These are phyloP conservation scores for Drosophila neotestacea DNA, from an alignment of 2,888 invertebrate genomes.

Conservation along the genomic window DNA sequence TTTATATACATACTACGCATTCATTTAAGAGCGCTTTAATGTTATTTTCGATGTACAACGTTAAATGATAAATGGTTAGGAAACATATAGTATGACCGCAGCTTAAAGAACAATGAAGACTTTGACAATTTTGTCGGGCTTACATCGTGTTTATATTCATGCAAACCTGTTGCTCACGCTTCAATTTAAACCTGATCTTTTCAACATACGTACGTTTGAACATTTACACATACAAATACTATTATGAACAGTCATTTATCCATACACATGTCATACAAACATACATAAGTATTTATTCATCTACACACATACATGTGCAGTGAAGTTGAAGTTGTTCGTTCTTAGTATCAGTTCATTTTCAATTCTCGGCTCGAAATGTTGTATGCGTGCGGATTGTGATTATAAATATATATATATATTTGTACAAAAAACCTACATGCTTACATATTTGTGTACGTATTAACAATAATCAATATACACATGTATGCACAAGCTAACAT, in stretches of 20 bases:
- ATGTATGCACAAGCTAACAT: background rate
- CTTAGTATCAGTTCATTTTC: slow-evolving; percentile 59
- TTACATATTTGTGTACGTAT: slow-evolving; percentile 34
- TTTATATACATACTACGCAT: background rate
- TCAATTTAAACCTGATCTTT: slow-evolving; percentile 54
- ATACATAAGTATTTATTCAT: slow-evolving; percentile 28
- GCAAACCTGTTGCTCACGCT: slow-evolving; percentile 61
- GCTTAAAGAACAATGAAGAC: slow-evolving; percentile 9
- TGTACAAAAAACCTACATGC: slow-evolving; percentile 12
- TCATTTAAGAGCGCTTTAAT: background rate
- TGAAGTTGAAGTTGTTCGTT: slow-evolving; percentile 60
- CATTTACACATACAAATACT: slow-evolving; percentile 11
- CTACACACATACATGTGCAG: slow-evolving; percentile 32
- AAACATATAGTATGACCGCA: background rate
- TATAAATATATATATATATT: slow-evolving; percentile 30
- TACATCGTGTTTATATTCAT: slow-evolving; percentile 50
- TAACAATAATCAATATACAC: slow-evolving; percentile 14
- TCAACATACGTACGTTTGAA: slow-evolving; percentile 31
- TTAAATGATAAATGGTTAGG: no score
- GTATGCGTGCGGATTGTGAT: slow-evolving; percentile 53
- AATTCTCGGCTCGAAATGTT: slow-evolving; percentile 59
- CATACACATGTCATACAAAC: slow-evolving; percentile 26
- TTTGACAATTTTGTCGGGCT: slow-evolving; percentile 49
- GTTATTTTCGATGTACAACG: no score
- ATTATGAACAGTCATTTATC: slow-evolving; percentile 3